Conservation (phyloP, 37 sponge, comb jelly and placozoan genomes). For the Agelas oroides region DNA sequence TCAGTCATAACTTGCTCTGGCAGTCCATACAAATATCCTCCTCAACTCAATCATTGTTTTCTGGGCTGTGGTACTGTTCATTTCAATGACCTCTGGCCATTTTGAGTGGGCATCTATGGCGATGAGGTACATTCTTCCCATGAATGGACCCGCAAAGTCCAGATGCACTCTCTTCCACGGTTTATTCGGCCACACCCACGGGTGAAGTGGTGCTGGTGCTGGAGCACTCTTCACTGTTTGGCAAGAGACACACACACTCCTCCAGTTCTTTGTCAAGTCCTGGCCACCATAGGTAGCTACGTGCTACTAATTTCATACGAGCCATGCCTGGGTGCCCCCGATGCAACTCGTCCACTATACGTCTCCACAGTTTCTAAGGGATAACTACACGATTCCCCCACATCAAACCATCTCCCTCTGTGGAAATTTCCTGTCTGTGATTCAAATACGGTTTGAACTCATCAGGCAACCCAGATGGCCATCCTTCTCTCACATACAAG, state of each 20-base stretch:
- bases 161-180: constrained; percentile 47
- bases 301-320: constrained; percentile 26
- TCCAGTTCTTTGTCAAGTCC: constrained; percentile 31
- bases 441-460: not conserved
- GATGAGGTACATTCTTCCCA: constrained; percentile 33
- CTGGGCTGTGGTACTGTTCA: constrained; percentile 5
- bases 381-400: constrained; percentile 27
- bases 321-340: constrained; percentile 30
- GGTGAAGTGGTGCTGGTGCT: constrained; percentile 28
- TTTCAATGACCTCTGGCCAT: constrained; percentile 31
- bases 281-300: constrained; percentile 48
- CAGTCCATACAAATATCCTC: constrained; percentile 44
- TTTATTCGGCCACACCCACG: constrained; percentile 32
- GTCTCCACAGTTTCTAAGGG: not conserved
- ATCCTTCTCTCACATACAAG: not conserved
- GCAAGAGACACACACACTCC: constrained; percentile 1
- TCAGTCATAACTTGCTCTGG: constrained; percentile 21
- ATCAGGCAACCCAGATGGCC: not conserved
- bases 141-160: constrained; percentile 37
- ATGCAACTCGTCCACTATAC: not conserved
- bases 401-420: constrained; percentile 13
- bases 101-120: constrained; percentile 43
- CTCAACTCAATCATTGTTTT: constrained; percentile 11
- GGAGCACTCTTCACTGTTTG: not conserved
- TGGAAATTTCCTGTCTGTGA: not conserved